Percentiles rank a stretch among this genome's conserved stretches.
phyloP scores from a whole-genome alignment of 2,888 invertebrate species.

The Rhyacophila evoluta region DNA sequence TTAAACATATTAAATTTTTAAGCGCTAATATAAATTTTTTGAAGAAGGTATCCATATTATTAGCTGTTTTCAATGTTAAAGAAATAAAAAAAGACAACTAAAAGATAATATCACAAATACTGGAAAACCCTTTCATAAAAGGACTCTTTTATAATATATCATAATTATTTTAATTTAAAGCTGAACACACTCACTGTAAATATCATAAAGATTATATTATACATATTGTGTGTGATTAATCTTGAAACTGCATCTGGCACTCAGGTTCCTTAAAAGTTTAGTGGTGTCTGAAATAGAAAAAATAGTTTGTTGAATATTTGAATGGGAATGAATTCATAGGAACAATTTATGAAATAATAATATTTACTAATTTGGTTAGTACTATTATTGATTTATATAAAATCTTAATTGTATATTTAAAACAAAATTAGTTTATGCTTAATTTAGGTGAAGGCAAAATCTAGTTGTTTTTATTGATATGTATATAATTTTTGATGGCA shows the following conservation, averaged over 20 bases:
- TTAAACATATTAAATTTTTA: neutral
- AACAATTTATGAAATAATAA: no score
- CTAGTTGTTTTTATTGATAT: no score
- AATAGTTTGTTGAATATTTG: no score
- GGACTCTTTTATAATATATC: neutral
- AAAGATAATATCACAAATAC: slow-evolving; percentile 13
- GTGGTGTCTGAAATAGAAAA: slow-evolving; percentile 20
- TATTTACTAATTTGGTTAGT: no score
- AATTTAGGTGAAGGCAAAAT: no score
- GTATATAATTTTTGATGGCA: no score
- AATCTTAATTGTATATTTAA: no score
- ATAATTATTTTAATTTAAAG: slow-evolving; percentile 2
- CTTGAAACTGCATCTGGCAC: neutral
- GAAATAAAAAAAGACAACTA: neutral
- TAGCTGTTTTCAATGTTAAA: neutral
- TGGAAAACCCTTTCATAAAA: neutral
- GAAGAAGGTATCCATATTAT: neutral
- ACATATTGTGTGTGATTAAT: neutral
- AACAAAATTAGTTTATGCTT: no score
- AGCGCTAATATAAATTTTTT: neutral
- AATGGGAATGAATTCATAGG: no score
- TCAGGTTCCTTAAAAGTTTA: neutral
- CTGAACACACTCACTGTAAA: neutral
- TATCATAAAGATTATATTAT: no score
- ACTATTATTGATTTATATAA: no score